Conservation (phyloP, 2,888 invertebrate genomes). For the Malthinus flaveolus region DNA sequence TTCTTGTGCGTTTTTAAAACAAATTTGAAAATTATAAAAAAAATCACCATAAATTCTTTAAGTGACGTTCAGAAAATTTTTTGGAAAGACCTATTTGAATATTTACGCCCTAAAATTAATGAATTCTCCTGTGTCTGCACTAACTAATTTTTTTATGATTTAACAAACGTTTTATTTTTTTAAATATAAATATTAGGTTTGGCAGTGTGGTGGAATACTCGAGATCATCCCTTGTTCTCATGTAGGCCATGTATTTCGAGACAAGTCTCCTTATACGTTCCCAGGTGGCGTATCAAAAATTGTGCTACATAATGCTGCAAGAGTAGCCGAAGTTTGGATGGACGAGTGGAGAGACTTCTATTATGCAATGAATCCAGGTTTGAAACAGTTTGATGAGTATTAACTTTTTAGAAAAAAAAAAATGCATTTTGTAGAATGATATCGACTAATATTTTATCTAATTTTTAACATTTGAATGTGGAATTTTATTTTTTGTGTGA, state of each 20-base stretch:
- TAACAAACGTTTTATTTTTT: conserved; percentile 8
- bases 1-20: too few relatives aligned
- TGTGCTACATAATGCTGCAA: conserved; percentile 96
- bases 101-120: neutral
- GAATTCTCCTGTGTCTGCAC: conserved; percentile 25
- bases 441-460: neutral
- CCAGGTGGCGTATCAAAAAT: conserved; percentile 97
- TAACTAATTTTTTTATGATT: conserved; percentile 8
- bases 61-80: neutral
- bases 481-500: neutral
- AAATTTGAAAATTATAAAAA: too few relatives aligned
- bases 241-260: conserved; percentile 97
- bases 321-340: conserved; percentile 99
- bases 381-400: conserved; percentile 60
- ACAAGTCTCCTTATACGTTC: conserved; percentile 98
- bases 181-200: conserved; percentile 65
- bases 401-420: neutral
- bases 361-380: conserved; percentile 99
- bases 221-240: conserved; percentile 95
- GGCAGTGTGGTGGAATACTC: conserved; percentile 95
- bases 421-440: neutral
- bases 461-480: neutral
- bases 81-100: neutral
- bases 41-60: too few relatives aligned
- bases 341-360: conserved; percentile 99